These are phyloP conservation scores for Anolis carolinensis DNA, from an alignment of 2,113 vertebrate genomes.

Conservation along the genomic window DNA sequence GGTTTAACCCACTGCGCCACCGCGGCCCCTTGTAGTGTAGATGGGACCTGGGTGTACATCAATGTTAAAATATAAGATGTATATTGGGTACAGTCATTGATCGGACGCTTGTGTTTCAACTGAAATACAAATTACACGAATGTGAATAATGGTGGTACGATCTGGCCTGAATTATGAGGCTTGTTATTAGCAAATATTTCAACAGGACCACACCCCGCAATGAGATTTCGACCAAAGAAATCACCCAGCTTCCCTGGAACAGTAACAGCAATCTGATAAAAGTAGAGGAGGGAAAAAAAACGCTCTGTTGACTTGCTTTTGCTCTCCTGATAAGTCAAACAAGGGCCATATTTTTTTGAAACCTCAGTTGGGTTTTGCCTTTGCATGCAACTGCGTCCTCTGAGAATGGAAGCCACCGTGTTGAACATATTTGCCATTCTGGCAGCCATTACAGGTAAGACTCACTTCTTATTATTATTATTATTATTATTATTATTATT, in stretches of 20 bases:
- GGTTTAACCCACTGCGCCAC: no score
- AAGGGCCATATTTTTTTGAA: slow-evolving; percentile 29
- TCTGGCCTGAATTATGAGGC: slow-evolving; percentile 40
- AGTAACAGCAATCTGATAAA: slow-evolving; percentile 61
- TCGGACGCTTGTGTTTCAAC: background rate
- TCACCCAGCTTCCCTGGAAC: slow-evolving; percentile 60
- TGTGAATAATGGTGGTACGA: slow-evolving; percentile 20
- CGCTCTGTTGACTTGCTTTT: slow-evolving; percentile 63
- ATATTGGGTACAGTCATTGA: background rate
- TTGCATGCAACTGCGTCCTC: slow-evolving; percentile 48
- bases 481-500: no score
- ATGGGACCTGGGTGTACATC: no score
- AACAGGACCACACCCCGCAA: slow-evolving; percentile 36
- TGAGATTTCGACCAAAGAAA: slow-evolving; percentile 54
- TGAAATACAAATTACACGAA: background rate
- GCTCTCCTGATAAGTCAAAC: slow-evolving; percentile 63
- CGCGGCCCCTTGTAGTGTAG: no score
- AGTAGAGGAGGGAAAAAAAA: slow-evolving; percentile 34
- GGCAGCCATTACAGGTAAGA: slow-evolving; percentile 64
- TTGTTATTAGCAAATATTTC: slow-evolving; percentile 67
- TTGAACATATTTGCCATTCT: slow-evolving; percentile 56
- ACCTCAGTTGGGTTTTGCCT: slow-evolving; percentile 21
- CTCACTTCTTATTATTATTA: background rate
- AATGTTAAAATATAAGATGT: background rate
- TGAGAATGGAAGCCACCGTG: slow-evolving; percentile 25